Evolutionary conservation across 2,797 vertebrate species (phyloP).

Genomic region (Leuciscus waleckii): DNA sequence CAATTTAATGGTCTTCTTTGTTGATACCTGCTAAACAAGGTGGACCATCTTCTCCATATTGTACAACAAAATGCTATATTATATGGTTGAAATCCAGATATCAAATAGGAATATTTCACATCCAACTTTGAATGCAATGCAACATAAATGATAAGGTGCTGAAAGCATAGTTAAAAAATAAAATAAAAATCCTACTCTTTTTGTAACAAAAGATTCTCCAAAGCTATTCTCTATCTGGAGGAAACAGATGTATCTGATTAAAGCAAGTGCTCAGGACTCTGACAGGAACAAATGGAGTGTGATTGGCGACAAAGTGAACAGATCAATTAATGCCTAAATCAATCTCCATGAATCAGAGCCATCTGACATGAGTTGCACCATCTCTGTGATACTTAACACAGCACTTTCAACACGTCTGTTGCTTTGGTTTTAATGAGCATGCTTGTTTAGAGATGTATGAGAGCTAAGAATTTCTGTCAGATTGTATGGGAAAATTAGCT

Average conservation of each 20-base stretch:
- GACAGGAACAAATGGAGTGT: conserved; percentile 43
- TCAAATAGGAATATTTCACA: not conserved
- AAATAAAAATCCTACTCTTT: not conserved
- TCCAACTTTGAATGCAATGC: not conserved
- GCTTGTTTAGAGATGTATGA: conserved; percentile 13
- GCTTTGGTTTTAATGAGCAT: conserved; percentile 2
- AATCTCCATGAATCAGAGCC: conserved; percentile 20
- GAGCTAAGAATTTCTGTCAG: not conserved
- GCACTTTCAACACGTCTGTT: conserved; percentile 29
- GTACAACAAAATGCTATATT: not conserved
- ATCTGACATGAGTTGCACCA: conserved; percentile 32
- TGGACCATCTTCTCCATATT: not conserved
- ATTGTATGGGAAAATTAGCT: not conserved
- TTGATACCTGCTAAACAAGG: not conserved
- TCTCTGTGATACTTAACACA: conserved; percentile 11
- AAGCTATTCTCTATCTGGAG: not conserved
- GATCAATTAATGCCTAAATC: conserved; percentile 37
- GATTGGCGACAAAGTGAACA: conserved; percentile 29
- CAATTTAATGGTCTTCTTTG: not conserved
- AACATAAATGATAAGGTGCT: not conserved
- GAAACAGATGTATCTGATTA: conserved; percentile 33
- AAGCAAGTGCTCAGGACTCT: not conserved
- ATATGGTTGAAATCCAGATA: not conserved
- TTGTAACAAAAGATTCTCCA: not conserved
- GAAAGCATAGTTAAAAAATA: not conserved